Conservation (phyloP, 2,888 invertebrate species). For the Cotesia congregata region DNA sequence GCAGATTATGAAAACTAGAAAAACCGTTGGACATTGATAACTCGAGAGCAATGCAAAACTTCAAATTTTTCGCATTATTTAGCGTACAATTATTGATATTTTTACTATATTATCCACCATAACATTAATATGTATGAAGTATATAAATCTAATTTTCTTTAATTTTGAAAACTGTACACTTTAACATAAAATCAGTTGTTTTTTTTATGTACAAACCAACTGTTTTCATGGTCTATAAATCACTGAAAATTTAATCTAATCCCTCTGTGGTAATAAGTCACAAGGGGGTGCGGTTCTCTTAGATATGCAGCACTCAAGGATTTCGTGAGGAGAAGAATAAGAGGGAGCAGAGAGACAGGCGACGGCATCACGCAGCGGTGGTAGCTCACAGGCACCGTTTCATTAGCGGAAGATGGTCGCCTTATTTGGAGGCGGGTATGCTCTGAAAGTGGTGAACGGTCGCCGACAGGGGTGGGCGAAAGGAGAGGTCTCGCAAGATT, state of each 20-base stretch:
- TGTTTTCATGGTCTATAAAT: constrained; percentile 44
- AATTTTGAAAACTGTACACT: neutral
- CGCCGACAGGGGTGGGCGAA: constrained; percentile 42
- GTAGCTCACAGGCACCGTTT: constrained; percentile 68
- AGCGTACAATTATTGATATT: too few species aligned
- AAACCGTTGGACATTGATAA: too few species aligned
- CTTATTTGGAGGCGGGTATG: constrained; percentile 27
- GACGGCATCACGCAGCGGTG: constrained; percentile 66
- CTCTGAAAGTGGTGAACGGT: constrained; percentile 38
- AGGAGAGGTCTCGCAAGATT: constrained; percentile 62
- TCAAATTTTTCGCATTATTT: too few species aligned
- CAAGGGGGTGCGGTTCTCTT: constrained; percentile 25
- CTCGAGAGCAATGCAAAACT: too few species aligned
- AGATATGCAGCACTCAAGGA: constrained; percentile 31
- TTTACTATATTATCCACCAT: too few species aligned
- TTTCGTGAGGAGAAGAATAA: constrained; percentile 30
- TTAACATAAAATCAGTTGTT: neutral
- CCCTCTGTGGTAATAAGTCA: constrained; percentile 38
- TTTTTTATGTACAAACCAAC: neutral
- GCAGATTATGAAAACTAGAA: too few species aligned
- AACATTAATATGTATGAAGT: too few species aligned
- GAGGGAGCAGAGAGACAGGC: constrained; percentile 53
- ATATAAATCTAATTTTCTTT: too few species aligned
- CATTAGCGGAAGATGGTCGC: constrained; percentile 69
- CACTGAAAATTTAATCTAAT: constrained; percentile 62